Evolutionary conservation across 2,888 invertebrate genomes (phyloP), one percentile per base, ranked within the genome.

Genomic region (Pterobdella sp.): DNA sequence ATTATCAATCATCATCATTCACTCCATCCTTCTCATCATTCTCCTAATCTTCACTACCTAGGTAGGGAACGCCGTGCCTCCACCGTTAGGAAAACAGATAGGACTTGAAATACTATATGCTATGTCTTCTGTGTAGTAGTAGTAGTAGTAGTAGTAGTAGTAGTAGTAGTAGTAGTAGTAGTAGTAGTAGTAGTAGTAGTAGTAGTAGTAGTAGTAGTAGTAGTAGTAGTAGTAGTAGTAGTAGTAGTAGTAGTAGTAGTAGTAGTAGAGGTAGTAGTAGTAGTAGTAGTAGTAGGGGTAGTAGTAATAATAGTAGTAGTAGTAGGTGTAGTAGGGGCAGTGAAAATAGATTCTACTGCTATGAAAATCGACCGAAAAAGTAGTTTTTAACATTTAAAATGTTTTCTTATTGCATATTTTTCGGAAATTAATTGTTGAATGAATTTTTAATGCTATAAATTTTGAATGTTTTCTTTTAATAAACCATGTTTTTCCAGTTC

Each of bases 41-140:
- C 18, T 42, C 42, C 18, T 42, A 7, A 14, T 64, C 29, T 64
- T 31, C 36, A 3, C n/a, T 4, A 31, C 37, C 42, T 37, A 87
- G 86, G 83, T 92, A 77, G 92, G 93, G 22, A 93, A 92, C 83
- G 92, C 93, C 2, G 92, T 93, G 0, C 92, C 92, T 0, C 92
- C 92, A 0, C 91, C 91, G 0, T 84, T 93, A 79, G 90, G 90
- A 18, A 86, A 87, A 70, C 91, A 90, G 0, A 84, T 93, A 70
- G 92, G 92, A 0, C 83, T 87, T 76, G 90, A 92, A 85, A 89
- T 92, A 63, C 81, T 79, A 77, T 83, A 82, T 31, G 56, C 31
- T 29, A 22, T 49, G 22, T n/a, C n/a, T n/a, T n/a, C n/a, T n/a
- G n/a, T n/a, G 66, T 66, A 66, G 66, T 66, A 66, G 66, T 66